These are phyloP conservation scores for Sialis fuliginosa DNA, from an alignment of 2,888 invertebrate species.

Conservation along the genomic window DNA sequence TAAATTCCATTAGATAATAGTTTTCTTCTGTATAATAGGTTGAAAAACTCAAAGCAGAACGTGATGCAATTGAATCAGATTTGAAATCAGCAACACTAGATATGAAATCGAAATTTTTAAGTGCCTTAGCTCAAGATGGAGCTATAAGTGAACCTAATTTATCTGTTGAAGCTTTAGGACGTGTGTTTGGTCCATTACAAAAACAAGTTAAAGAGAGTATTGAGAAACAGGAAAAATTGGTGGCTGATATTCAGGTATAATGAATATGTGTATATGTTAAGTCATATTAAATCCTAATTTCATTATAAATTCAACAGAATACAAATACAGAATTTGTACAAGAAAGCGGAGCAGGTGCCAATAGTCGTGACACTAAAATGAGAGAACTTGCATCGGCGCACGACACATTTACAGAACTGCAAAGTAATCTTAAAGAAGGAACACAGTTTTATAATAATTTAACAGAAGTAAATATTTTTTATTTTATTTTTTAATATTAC, in stretches of 20 bases:
- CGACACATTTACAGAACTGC: constrained; percentile 83
- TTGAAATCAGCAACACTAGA: constrained; percentile 62
- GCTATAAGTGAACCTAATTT: constrained; percentile 60
- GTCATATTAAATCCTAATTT: constrained; percentile 3
- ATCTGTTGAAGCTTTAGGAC: constrained; percentile 52
- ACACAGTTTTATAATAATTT: constrained; percentile 90
- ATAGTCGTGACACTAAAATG: constrained; percentile 58
- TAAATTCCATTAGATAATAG: no score
- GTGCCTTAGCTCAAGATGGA: constrained; percentile 57
- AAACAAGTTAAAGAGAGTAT: constrained; percentile 60
- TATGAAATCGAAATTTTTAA: constrained; percentile 66
- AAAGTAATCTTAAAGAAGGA: constrained; percentile 85
- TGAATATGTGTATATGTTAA: background rate
- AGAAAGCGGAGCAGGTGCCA: constrained; percentile 44
- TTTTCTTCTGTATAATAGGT: constrained; percentile 29
- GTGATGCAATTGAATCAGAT: constrained; percentile 78
- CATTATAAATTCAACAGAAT: constrained; percentile 3
- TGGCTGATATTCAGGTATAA: constrained; percentile 47
- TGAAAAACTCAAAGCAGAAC: constrained; percentile 70
- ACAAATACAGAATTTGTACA: constrained; percentile 8
- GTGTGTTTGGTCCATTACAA: constrained; percentile 59
- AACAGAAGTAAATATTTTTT: constrained; percentile 40
- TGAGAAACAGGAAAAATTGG: constrained; percentile 48
- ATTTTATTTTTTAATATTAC: background rate
- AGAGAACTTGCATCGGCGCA: constrained; percentile 76